Evolutionary conservation across 53 echinoderm and acorn worm genomes (phyloP).

Genomic region (Actinopyga echinites): DNA sequence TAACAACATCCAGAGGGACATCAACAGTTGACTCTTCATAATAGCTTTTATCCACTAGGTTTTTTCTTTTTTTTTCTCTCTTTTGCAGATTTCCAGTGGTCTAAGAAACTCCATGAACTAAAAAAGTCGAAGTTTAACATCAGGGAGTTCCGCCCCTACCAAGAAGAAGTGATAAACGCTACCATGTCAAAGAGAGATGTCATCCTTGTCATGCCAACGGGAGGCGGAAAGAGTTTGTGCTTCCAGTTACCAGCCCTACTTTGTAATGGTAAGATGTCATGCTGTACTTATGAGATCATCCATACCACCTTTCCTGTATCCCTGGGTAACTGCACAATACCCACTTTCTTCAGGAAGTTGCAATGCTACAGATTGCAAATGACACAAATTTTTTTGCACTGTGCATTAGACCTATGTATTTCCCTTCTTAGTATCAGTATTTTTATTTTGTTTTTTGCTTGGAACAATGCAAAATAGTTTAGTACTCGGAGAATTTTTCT

Average conservation of each 20-base stretch:
- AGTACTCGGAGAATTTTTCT: too few species aligned
- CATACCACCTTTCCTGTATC: too few species aligned
- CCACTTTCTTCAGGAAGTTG: too few species aligned
- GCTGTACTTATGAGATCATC: not conserved
- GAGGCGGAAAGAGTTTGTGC: constrained; percentile 95
- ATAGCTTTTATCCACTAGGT: too few species aligned
- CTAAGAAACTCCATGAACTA: constrained; percentile 62
- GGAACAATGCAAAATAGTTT: too few species aligned
- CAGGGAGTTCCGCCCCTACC: constrained; percentile 66
- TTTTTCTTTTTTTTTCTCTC: too few species aligned
- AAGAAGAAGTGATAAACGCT: constrained; percentile 89
- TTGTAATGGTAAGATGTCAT: constrained; percentile 54
- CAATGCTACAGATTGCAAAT: too few species aligned
- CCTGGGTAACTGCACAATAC: too few species aligned
- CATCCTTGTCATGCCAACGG: constrained; percentile 93
- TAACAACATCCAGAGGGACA: too few species aligned
- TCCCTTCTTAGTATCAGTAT: too few species aligned
- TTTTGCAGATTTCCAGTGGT: constrained; percentile 81
- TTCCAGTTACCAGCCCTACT: constrained; percentile 91
- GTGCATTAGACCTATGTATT: not conserved
- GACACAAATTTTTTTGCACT: too few species aligned
- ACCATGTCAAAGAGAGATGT: constrained; percentile 80
- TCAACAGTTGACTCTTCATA: not conserved
- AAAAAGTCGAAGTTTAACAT: constrained; percentile 76
- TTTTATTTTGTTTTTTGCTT: too few species aligned